phyloP scores from a whole-genome alignment of 2,888 invertebrate genomes.

The Didymodactylos carnosus region DNA sequence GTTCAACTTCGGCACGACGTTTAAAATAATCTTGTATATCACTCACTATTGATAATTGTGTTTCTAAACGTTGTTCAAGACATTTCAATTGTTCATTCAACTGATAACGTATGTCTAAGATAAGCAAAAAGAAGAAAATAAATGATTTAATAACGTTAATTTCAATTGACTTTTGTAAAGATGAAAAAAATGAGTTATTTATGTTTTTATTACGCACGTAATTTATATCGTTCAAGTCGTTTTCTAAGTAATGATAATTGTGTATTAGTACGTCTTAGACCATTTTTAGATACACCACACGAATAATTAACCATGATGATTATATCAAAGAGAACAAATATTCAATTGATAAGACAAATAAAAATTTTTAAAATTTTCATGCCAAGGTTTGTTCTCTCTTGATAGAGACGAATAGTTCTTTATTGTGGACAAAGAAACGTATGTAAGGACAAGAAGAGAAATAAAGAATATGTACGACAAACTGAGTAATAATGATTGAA shows the following conservation, averaged over 20 bases:
- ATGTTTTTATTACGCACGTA: neutral
- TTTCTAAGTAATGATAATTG: neutral
- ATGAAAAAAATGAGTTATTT: neutral
- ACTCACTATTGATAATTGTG: conserved; percentile 43
- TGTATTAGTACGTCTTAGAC: neutral
- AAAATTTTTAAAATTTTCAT: too few species aligned
- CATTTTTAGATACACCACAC: neutral
- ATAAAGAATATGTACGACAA: too few species aligned
- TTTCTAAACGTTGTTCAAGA: conserved; percentile 74
- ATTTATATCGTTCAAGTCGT: neutral
- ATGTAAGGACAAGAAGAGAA: too few species aligned
- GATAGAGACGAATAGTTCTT: too few species aligned
- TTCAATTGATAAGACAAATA: too few species aligned
- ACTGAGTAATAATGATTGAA: too few species aligned
- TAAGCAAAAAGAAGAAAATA: neutral
- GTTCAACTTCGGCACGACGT: conserved; percentile 67
- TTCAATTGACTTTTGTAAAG: neutral
- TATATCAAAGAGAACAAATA: neutral
- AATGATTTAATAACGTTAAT: neutral
- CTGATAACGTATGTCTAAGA: conserved; percentile 41
- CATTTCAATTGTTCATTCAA: conserved; percentile 78
- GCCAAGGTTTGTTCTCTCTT: too few species aligned
- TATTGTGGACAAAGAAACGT: too few species aligned
- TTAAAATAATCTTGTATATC: conserved; percentile 37
- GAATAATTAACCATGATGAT: neutral